A percentile compares a stretch with the other conserved stretches of the same genome.
These are phyloP conservation scores for Oreochromis aureus DNA, from an alignment of 2,113 vertebrate species.

Conservation along the genomic window DNA sequence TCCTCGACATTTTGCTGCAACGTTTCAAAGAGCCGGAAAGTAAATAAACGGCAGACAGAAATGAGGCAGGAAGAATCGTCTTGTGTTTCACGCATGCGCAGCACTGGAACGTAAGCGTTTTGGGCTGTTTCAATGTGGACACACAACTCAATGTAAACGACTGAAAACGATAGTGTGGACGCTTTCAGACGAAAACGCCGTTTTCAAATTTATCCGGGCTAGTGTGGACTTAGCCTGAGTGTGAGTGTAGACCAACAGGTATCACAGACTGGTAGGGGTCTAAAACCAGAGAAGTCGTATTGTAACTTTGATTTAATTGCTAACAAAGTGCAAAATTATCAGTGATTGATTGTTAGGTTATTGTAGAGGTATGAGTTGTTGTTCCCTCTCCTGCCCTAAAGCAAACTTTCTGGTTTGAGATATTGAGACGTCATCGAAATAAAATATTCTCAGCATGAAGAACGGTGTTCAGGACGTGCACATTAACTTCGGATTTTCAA, in stretches of 20 bases:
- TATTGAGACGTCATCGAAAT: neutral
- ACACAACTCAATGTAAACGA: accelerated
- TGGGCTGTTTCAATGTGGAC: neutral
- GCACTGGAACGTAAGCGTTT: neutral
- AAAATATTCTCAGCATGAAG: neutral
- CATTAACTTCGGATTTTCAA: neutral
- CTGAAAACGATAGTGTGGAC: neutral
- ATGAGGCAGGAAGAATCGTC: accelerated
- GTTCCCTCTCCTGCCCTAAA: neutral
- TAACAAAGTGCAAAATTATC: neutral
- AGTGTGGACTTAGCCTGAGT: neutral
- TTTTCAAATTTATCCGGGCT: accelerated
- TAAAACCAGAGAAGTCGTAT: neutral
- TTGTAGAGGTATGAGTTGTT: neutral
- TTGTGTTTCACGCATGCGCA: accelerated
- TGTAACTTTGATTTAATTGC: neutral
- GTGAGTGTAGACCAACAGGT: neutral
- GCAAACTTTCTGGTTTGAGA: neutral
- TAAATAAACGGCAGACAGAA: neutral
- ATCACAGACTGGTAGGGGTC: accelerated
- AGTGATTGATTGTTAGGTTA: neutral
- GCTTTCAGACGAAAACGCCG: accelerated
- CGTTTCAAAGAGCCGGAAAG: accelerated
- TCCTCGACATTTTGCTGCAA: accelerated
- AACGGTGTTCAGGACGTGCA: neutral